These are phyloP conservation scores for Autographa pulchrina DNA, from an alignment of 2,888 invertebrate species.

Conservation along the genomic window DNA sequence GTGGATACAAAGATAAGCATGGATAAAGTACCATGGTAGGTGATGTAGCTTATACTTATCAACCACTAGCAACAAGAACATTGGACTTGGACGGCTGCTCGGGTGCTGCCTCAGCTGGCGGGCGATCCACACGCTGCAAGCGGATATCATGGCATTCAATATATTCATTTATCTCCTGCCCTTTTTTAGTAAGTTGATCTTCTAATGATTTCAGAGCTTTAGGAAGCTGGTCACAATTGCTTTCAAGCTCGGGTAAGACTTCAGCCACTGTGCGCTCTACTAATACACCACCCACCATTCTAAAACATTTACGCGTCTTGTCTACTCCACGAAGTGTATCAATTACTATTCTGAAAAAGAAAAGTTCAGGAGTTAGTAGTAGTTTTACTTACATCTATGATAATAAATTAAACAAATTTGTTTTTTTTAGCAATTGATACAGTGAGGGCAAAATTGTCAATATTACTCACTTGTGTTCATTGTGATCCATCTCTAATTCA, in stretches of 20 bases:
- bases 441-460: no score
- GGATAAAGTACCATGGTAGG: constrained; percentile 6
- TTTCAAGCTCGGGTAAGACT: constrained; percentile 94
- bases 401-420: no score
- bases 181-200: constrained; percentile 95
- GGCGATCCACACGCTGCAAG: constrained; percentile 88
- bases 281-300: constrained; percentile 97
- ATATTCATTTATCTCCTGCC: constrained; percentile 97
- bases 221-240: constrained; percentile 94
- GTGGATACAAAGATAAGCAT: constrained; percentile 21
- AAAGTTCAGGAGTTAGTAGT: constrained; percentile 18
- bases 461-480: constrained; percentile 96
- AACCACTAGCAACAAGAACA: constrained; percentile 87
- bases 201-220: constrained; percentile 94
- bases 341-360: constrained; percentile 94
- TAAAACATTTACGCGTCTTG: constrained; percentile 95
- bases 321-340: constrained; percentile 97
- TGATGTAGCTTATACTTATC: constrained; percentile 36
- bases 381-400: not conserved
- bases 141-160: constrained; percentile 97
- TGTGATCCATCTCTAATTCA: constrained; percentile 97
- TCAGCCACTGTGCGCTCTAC: constrained; percentile 98
- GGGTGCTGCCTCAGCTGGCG: constrained; percentile 64
- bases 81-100: constrained; percentile 83
- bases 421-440: no score